Conservation (phyloP, 1,140 invertebrate genomes). For the Sarcophaga bullata region DNA sequence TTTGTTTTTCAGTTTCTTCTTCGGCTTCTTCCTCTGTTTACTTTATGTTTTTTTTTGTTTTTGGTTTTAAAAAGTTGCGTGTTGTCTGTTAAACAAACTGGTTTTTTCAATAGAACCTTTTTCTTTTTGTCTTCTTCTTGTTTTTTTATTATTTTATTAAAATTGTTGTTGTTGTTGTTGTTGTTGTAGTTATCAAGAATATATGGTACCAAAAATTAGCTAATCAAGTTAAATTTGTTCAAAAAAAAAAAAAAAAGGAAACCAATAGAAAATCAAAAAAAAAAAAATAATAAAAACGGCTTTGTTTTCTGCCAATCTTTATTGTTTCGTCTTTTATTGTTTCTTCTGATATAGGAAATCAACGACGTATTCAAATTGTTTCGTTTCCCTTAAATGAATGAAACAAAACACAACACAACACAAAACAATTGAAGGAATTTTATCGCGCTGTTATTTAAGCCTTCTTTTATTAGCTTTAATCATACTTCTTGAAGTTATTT, state of each 20-base stretch:
- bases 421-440: not conserved
- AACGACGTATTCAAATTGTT: not conserved
- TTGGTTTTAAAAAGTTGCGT: not conserved
- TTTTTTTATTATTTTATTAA: constrained; percentile 15
- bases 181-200: not conserved
- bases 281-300: not conserved
- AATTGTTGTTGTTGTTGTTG: not conserved
- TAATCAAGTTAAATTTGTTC: constrained; percentile 16
- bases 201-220: constrained; percentile 13
- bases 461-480: not conserved
- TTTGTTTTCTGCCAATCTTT: not conserved
- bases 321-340: no score
- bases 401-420: no score
- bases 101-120: not conserved
- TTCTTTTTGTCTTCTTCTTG: not conserved
- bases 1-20: not conserved
- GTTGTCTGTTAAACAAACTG: not conserved
- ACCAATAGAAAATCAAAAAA: no score
- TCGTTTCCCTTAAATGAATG: not conserved
- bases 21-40: not conserved
- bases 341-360: no score
- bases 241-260: no score
- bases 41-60: not conserved
- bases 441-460: not conserved
- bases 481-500: not conserved